phyloP scores from a whole-genome alignment of 2,797 vertebrate species.

The Oreonectes daqikongensis region DNA sequence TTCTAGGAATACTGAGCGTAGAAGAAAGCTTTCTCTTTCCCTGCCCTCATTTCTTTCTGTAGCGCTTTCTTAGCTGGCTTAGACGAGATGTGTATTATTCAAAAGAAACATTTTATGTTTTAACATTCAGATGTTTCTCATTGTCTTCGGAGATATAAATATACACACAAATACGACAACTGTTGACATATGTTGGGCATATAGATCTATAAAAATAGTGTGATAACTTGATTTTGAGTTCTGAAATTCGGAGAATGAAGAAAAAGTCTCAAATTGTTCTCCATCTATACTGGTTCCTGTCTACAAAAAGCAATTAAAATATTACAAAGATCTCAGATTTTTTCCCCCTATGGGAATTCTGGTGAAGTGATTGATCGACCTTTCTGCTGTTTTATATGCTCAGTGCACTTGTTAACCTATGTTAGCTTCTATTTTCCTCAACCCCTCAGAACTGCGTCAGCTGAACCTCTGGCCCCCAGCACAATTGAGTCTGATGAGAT shows the following conservation, averaged over 20 bases:
- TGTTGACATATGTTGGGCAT: too few relatives aligned
- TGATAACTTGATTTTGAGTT: not conserved
- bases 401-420: constrained; percentile 17
- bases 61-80: constrained; percentile 56
- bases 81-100: constrained; percentile 43
- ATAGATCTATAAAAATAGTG: too few relatives aligned
- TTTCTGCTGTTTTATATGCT: constrained; percentile 37
- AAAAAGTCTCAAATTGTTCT: not conserved
- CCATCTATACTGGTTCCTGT: not conserved
- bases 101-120: not conserved
- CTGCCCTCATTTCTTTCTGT: constrained; percentile 43
- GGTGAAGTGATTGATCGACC: constrained; percentile 37
- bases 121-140: not conserved
- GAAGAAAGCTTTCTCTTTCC: constrained; percentile 20
- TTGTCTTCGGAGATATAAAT: not conserved
- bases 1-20: constrained; percentile 42
- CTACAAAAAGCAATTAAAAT: too few relatives aligned
- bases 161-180: too few relatives aligned
- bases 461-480: constrained; percentile 23
- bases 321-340: not conserved
- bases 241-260: not conserved
- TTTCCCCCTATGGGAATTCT: constrained; percentile 25
- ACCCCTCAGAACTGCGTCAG: constrained; percentile 15
- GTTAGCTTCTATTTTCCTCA: not conserved
- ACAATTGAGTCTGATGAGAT: constrained; percentile 54